Evolutionary conservation across 2,797 vertebrate genomes (phyloP).

Genomic region (Tauraco hartlaubi): DNA sequence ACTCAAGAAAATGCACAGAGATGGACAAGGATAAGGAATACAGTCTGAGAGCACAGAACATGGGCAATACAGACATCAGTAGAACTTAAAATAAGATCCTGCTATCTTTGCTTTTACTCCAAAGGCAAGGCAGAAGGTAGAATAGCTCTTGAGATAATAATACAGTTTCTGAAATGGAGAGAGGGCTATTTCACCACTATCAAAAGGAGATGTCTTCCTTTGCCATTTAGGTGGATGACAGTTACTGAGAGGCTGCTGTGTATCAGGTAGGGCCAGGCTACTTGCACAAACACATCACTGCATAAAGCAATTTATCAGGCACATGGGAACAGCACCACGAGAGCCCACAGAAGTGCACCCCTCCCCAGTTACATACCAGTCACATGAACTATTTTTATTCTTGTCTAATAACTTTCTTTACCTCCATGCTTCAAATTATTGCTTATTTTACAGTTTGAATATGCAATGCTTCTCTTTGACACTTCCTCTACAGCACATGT

Average conservation of each 20-base stretch:
- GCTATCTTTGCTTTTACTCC: neutral
- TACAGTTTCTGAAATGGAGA: neutral
- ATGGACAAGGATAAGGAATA: neutral
- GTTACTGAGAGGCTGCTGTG: neutral
- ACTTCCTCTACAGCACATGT: constrained; percentile 33
- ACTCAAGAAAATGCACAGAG: neutral
- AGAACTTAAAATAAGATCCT: neutral
- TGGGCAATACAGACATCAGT: neutral
- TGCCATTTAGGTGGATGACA: neutral
- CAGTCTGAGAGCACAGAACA: neutral
- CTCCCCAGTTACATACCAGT: neutral
- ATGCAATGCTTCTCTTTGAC: constrained; percentile 15
- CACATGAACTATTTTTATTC: neutral
- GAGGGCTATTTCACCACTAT: neutral
- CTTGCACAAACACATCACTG: neutral
- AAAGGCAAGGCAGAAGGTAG: neutral
- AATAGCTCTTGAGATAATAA: neutral
- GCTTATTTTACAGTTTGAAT: constrained; percentile 24
- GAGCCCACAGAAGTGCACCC: neutral
- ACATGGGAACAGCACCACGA: accelerated
- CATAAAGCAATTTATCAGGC: neutral
- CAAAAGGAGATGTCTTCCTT: neutral
- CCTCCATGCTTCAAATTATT: neutral
- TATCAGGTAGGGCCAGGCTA: neutral
- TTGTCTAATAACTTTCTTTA: neutral